Evolutionary conservation across 2,797 vertebrate genomes (phyloP), one percentile per base, ranked within the genome.

Genomic region (Epinephelus coioides): DNA sequence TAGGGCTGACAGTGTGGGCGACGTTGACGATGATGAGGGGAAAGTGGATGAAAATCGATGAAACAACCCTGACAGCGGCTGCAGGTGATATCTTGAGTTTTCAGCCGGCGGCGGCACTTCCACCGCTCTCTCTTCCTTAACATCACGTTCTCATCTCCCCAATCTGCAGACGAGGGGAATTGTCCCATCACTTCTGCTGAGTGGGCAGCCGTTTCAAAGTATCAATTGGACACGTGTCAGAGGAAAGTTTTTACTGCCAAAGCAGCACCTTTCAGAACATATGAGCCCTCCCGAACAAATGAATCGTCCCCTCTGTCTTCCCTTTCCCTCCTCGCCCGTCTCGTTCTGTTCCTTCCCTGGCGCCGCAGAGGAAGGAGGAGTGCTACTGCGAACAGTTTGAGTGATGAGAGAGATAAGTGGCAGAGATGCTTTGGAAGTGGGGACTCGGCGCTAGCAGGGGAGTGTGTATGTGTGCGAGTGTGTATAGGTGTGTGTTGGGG

Each of bases 321-420:
- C 79, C 59, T 73, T 76, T 75, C 82, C 81, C 51, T 21, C 59
- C 81, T 79, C 23, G 60, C 73, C 76, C 75, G 6, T 83, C 90
- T 87, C 51, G 10, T 82, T 75, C 79, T 73, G 86, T 87, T 87
- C 67, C 82, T 80, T 89, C 78, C 79, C 76, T 51, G 2, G 38
- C 13, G 43, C 67, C 2, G 56, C 69, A 51, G 79, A 86, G 83
- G 77, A 84, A 86, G 78, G 69, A 81, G 67, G 77, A 83, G 85
- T 63, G 88, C 82, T 74, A 62, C 81, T 61, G 84, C 53, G 82
- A 87, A 83, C 87, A 14, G 70, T 88, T 90, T 94, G 94, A 94
- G 90, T 91, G 92, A 95, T 94, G 93, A 94, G 88, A 85, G 89
- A 84, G 91, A 87, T 93, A 95, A 95, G 92, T 90, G 91, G 88